These are phyloP conservation scores for Musca domestica DNA, from an alignment of 1,140 invertebrate species.

Conservation along the genomic window DNA sequence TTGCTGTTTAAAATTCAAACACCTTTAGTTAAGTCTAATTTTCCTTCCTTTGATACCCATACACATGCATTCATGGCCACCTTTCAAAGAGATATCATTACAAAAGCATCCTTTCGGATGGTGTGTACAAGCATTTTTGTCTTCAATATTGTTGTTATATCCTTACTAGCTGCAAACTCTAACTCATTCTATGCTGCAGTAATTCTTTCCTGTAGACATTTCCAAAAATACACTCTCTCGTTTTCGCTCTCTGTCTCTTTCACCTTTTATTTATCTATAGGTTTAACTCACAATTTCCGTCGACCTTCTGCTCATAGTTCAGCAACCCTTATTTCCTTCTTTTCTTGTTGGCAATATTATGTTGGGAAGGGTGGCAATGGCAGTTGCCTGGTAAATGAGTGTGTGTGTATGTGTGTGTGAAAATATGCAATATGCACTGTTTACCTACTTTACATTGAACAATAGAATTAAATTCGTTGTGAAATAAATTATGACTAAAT, in stretches of 20 bases:
- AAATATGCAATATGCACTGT: background rate
- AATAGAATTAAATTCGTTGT: too few species aligned
- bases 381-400: background rate
- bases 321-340: constrained; percentile 9
- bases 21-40: too few species aligned
- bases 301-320: background rate
- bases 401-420: constrained; percentile 2
- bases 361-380: background rate
- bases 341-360: background rate
- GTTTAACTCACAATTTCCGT: background rate
- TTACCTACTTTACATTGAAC: too few species aligned
- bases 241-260: background rate
- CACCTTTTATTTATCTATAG: background rate
- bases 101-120: too few species aligned
- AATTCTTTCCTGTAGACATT: background rate
- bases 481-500: too few species aligned
- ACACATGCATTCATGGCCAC: too few species aligned
- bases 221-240: background rate
- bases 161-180: constrained; percentile 1
- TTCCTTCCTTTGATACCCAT: too few species aligned
- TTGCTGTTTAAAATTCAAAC: too few species aligned
- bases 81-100: too few species aligned
- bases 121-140: background rate
- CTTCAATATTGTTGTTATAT: constrained; percentile 9
- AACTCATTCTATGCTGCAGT: background rate